These are phyloP conservation scores for Platysteira castanea DNA, from an alignment of 2,113 vertebrate genomes.

Conservation along the genomic window DNA sequence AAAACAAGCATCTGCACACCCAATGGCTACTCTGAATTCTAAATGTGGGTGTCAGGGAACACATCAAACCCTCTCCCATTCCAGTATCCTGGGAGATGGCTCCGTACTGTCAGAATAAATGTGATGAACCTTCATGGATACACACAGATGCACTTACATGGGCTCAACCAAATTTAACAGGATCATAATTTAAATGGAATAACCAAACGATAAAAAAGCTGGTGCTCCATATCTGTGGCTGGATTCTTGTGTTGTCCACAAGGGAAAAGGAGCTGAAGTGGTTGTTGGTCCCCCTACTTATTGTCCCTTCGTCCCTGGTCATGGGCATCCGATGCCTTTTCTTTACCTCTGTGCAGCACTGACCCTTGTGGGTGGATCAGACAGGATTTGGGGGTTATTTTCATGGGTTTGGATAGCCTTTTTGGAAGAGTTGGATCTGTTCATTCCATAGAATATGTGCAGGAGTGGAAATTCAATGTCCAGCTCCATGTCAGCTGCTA, in stretches of 20 bases:
- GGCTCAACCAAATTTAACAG: not conserved
- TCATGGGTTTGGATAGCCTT: not conserved
- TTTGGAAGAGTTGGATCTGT: not conserved
- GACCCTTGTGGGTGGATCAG: not conserved
- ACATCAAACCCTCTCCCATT: not conserved
- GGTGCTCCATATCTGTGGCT: not conserved
- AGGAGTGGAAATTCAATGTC: not conserved
- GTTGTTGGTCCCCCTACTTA: not conserved
- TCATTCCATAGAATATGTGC: not conserved
- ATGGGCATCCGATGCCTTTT: accelerated
- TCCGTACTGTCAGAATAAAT: not conserved
- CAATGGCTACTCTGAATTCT: not conserved
- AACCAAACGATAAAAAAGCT: not conserved
- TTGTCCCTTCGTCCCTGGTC: not conserved
- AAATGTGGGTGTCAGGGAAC: not conserved
- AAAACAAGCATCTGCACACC: not conserved
- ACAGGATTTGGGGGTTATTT: not conserved
- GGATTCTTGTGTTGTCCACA: not conserved
- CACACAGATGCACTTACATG: not conserved
- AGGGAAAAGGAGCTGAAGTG: not conserved
- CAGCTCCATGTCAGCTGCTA: accelerated
- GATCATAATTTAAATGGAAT: not conserved
- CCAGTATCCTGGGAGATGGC: not conserved
- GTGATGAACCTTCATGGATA: not conserved
- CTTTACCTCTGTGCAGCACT: not conserved